Base-by-base conservation (phyloP, 2,888 invertebrate species). In the Campoletis raptor region DNA sequence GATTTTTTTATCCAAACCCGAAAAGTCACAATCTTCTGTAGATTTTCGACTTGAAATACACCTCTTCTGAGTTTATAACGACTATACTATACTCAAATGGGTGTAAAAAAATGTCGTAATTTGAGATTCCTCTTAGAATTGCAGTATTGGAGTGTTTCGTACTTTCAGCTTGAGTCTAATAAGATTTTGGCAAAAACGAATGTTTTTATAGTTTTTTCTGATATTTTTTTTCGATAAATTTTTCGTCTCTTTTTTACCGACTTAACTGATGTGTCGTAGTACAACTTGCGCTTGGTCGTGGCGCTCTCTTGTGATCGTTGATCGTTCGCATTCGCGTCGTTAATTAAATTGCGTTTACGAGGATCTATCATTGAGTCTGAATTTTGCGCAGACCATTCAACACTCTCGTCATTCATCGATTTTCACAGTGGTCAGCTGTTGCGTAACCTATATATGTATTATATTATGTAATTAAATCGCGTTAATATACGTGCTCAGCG, bases 291-390 rank as follows among this genome's bases (percentile, higher is more conserved):
- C 37, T n/a, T 36, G 48, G 69, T 69, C 69, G 42, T 42, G 45
- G 52, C 72, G 48, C 36, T 52, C 52, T 36, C 52, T 36, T 36
- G 76, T 74, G 69, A 67, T 74, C 72, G 83, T 42, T 74, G 69
- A 67, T 74, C 72, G 83, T 42, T 42, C 76, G 76, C 52, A 48
- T n/a, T 73, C n/a, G 73, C 73, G 36, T 57, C 73, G 67, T 40
- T 81, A 81, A 69, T 70, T 74, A 21, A 77, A 77, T 48, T 45
- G 54, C 21, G 61, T 61, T 61, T 54, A 37, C 54, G 48, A 10
- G 37, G 64, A 45, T 21, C 61, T 24, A 42, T 36, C 54, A 66
- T 40, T 15, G 54, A n/a, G 18, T n/a, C 36, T 37, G 12, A 67
- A 54, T 67, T 61, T 8, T 5, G 24, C 24, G 18, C 42, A 45